Evolutionary conservation across 2,797 vertebrate species (phyloP).

Genomic region (Xyrichtys novacula): DNA sequence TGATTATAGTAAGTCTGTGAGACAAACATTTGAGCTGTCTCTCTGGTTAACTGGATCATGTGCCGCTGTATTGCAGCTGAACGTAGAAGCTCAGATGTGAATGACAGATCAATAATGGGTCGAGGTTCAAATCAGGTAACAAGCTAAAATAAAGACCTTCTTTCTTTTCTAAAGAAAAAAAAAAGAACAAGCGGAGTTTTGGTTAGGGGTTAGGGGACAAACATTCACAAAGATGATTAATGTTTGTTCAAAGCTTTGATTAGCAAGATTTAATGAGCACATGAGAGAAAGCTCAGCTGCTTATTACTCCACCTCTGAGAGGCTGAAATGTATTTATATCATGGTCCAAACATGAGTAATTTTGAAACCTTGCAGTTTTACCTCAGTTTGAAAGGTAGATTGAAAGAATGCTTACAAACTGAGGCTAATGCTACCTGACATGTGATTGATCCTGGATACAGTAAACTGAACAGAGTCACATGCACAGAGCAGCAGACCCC

Average conservation of each 20-base stretch:
- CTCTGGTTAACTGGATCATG: constrained; percentile 25
- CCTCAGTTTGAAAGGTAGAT: not conserved
- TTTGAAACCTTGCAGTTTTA: not conserved
- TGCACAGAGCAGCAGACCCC: constrained; percentile 43
- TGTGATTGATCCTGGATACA: constrained; percentile 42
- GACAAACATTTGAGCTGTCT: not conserved
- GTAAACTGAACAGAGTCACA: constrained; percentile 47
- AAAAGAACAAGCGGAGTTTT: not conserved
- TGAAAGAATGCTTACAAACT: not conserved
- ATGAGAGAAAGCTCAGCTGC: not conserved
- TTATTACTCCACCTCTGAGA: not conserved
- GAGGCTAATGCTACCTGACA: constrained; percentile 12
- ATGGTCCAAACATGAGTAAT: not conserved
- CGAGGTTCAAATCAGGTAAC: not conserved
- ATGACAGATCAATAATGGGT: not conserved
- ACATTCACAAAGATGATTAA: constrained; percentile 1
- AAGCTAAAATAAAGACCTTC: not conserved
- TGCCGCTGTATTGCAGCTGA: constrained; percentile 10
- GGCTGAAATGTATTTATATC: not conserved
- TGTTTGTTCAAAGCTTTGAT: not conserved
- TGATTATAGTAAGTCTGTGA: constrained; percentile 23
- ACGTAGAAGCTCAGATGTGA: constrained; percentile 5
- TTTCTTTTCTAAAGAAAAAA: not conserved
- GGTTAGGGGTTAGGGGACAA: constrained; percentile 9
- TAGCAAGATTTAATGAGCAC: constrained; percentile 1